A percentile compares a stretch with the other conserved stretches of the same genome.
These are phyloP conservation scores for Merops nubicus DNA, from an alignment of 2,113 vertebrate genomes.

Conservation along the genomic window DNA sequence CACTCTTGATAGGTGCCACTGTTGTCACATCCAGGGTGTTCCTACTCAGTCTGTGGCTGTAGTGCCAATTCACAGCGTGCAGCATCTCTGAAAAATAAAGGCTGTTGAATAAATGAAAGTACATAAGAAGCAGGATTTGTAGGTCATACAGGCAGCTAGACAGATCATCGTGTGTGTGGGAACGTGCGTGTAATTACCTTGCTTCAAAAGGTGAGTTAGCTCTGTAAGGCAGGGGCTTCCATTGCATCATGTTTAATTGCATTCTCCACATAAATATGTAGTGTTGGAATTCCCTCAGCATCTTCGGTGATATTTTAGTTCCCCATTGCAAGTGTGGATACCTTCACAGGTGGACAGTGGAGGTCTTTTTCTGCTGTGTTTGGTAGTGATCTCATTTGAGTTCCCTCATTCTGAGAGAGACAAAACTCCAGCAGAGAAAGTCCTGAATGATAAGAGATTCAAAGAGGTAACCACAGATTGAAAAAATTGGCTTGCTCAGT, in stretches of 20 bases:
- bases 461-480: background rate
- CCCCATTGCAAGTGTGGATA: background rate
- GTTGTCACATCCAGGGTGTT: background rate
- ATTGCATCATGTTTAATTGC: conserved; percentile 35
- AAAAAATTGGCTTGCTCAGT: background rate
- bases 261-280: conserved; percentile 27
- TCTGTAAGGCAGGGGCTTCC: conserved; percentile 21
- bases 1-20: background rate
- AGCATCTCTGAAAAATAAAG: background rate
- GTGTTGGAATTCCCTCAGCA: background rate
- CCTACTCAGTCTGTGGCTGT: background rate
- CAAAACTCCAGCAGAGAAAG: background rate
- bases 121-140: background rate
- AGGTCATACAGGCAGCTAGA: background rate
- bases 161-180: conserved; percentile 1
- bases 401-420: background rate
- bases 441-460: background rate
- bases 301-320: background rate
- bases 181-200: conserved; percentile 4
- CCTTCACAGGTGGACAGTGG: background rate
- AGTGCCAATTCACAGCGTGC: background rate
- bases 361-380: background rate
- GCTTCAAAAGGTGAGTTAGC: conserved; percentile 2
- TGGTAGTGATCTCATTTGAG: too few relatives aligned
- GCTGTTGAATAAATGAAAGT: background rate